Base-by-base conservation (phyloP, 2,888 invertebrate genomes). In the Diadegma fenestrale region DNA sequence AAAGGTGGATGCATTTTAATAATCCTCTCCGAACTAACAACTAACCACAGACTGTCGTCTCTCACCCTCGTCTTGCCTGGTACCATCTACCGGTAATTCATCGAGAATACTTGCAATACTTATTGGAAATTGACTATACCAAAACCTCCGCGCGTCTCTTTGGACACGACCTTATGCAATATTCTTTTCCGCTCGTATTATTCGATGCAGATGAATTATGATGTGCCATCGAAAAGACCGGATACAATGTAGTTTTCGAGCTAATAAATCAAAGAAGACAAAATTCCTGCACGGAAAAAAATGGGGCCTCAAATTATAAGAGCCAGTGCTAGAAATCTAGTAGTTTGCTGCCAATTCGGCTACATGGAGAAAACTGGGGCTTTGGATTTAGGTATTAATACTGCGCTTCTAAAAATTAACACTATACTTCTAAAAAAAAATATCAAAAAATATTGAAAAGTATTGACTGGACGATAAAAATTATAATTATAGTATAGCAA, bases 1-100 rank as follows among this genome's bases (percentile, higher is more conserved):
- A 19, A 69, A 72, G 68, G 68, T 80, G 84, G 84, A 84, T 84
- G 68, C 77, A 81, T 81, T 81, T 84, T 84, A 84, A 84, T 81
- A 84, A 84, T 84, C 84, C 80, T 69, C 77, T 68, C 45, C 72
- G 71, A 80, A 64, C 80, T 64, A 80, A 73, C 68, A 30, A 71
- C 71, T 45, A 51, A 43, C 79, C 69, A 64, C 76, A 66, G 48
- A 64, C 76, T 76, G 63, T 69, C 80, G 22, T 41, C 51, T 41
- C 64, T 37, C 66, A 22, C 48, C 37, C 48, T 41, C 75, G 45
- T 66, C 66, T 68, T 22, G 5, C n/a, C 43, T n/a, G 37, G 41
- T 66, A 37, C 64, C 77, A 64, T 69, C 68, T 43, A 41, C 69
- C 73, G 54, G 80, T 76, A 77, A 80, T 80, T 69, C 54, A 68